These are phyloP conservation scores for Akabosia matsudoensis DNA, from an alignment of 1,140 invertebrate species.

Conservation along the genomic window DNA sequence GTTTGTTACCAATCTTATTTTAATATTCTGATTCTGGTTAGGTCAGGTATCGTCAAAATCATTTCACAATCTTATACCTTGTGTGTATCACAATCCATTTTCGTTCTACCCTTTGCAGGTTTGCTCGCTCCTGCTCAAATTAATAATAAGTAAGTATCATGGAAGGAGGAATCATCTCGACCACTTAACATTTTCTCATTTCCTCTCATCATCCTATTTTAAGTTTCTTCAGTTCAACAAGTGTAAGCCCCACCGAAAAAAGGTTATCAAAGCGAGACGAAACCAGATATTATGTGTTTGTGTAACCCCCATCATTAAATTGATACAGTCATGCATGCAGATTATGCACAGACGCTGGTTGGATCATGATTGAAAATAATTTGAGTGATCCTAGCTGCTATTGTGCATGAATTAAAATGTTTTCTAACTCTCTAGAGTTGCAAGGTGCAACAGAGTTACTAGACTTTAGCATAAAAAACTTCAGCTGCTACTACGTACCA, in stretches of 20 bases:
- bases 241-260: too few relatives aligned
- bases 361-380: too few relatives aligned
- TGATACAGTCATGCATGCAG: conserved; percentile 8
- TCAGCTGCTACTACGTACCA: too few relatives aligned
- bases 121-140: neutral
- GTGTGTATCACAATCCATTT: conserved; percentile 1
- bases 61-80: neutral
- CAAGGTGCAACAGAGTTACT: too few relatives aligned
- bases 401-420: too few relatives aligned
- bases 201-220: neutral
- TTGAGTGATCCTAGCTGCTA: too few relatives aligned
- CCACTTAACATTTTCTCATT: neutral
- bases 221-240: too few relatives aligned
- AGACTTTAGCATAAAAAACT: too few relatives aligned
- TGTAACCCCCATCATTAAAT: conserved; percentile 16
- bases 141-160: neutral
- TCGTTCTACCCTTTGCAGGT: too few relatives aligned
- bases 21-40: neutral
- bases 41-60: conserved; percentile 17
- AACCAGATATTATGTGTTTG: neutral
- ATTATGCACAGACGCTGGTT: neutral
- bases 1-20: neutral
- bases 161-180: neutral
- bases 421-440: too few relatives aligned
- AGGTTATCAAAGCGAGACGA: conserved; percentile 9